These are phyloP conservation scores for Euzetes globulus DNA, from an alignment of 2,888 invertebrate species.

Conservation along the genomic window DNA sequence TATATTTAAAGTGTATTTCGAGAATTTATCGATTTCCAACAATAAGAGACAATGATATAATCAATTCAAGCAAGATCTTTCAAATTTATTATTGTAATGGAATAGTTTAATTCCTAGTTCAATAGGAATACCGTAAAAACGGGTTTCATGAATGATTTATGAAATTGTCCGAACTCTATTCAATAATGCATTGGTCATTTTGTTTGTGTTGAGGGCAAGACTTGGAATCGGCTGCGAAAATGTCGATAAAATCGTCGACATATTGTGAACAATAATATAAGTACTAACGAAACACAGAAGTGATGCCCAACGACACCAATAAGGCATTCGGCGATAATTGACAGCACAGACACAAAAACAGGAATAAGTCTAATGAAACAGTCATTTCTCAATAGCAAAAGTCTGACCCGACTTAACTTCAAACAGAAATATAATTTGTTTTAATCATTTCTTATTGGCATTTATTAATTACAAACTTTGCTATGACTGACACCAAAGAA, in stretches of 20 bases:
- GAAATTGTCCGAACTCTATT: too few species aligned
- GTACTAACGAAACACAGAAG: neutral
- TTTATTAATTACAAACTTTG: neutral
- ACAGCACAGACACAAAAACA: conserved; percentile 7
- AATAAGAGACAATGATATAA: too few species aligned
- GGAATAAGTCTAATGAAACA: neutral
- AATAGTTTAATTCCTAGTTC: too few species aligned
- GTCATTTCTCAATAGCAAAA: neutral
- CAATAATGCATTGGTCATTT: too few species aligned
- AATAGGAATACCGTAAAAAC: too few species aligned
- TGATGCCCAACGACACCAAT: neutral
- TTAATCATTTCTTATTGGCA: neutral
- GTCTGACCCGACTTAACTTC: neutral
- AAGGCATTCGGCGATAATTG: neutral
- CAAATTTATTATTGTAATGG: too few species aligned
- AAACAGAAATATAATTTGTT: neutral
- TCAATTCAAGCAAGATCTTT: too few species aligned
- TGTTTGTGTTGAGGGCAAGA: too few species aligned
- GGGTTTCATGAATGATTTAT: too few species aligned
- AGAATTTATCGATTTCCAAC: too few species aligned
- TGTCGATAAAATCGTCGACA: conserved; percentile 17
- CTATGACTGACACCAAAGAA: too few species aligned
- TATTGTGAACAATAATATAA: conserved; percentile 10
- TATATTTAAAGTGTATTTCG: too few species aligned
- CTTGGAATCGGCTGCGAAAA: neutral